Conservation (phyloP, 2,888 invertebrate species). For the Urechis unicinctus region DNA sequence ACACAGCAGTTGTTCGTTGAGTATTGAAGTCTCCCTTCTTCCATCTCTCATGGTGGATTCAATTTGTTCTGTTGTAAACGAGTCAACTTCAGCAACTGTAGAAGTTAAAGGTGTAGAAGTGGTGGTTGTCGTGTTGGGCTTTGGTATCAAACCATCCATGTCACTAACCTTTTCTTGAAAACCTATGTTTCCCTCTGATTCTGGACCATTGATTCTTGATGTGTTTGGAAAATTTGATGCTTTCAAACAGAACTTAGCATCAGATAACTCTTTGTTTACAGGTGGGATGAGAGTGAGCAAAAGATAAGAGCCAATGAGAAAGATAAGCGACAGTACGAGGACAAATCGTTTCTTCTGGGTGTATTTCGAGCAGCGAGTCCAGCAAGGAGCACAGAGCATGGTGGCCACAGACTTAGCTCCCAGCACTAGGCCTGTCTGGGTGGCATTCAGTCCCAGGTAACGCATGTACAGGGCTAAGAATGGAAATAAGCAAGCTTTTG, state of each 20-base stretch:
- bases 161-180: no score
- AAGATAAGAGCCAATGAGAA: slow-evolving; percentile 34
- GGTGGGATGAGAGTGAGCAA: slow-evolving; percentile 27
- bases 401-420: slow-evolving; percentile 33
- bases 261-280: background rate
- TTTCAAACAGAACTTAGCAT: slow-evolving; percentile 5
- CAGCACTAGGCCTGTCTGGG: slow-evolving; percentile 35
- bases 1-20: no score
- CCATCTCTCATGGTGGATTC: no score
- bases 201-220: no score
- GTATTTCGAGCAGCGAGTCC: slow-evolving; percentile 35
- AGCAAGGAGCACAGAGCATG: slow-evolving; percentile 36
- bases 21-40: no score
- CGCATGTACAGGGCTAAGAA: slow-evolving; percentile 41
- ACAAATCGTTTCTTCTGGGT: slow-evolving; percentile 32
- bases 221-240: background rate
- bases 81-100: no score
- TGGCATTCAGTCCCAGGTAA: slow-evolving; percentile 34
- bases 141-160: no score
- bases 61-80: no score
- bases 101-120: no score
- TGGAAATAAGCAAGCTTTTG: slow-evolving; percentile 29
- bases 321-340: slow-evolving; percentile 34
- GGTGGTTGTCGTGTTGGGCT: no score
- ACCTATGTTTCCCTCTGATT: no score